Conservation (phyloP, 92 coral and sea anemone genomes). For the Hydrozoanthus gracilis region DNA sequence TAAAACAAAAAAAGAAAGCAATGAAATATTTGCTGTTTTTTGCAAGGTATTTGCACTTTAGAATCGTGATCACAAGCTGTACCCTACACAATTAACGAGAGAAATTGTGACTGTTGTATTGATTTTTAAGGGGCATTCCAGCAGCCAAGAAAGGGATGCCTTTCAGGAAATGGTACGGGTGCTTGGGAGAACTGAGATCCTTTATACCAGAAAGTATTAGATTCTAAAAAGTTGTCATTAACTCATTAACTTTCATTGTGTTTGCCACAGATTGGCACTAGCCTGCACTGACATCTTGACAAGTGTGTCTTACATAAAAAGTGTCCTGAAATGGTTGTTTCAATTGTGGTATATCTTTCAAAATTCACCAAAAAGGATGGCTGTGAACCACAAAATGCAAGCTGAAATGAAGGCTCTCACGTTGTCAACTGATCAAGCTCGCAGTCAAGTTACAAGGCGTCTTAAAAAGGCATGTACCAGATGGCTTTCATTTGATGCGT, state of each 20-base stretch:
- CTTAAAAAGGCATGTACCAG: slow-evolving; percentile 52
- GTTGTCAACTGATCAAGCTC: slow-evolving; percentile 48
- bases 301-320: slow-evolving; percentile 25
- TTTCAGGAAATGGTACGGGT: slow-evolving; percentile 44
- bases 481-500: slow-evolving; percentile 56
- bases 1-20: too few species aligned
- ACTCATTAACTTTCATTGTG: slow-evolving; percentile 51
- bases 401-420: slow-evolving; percentile 41
- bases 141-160: slow-evolving; percentile 37
- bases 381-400: slow-evolving; percentile 37
- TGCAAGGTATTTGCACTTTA: slow-evolving; percentile 7
- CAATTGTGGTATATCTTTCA: slow-evolving; percentile 47
- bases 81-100: neutral
- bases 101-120: neutral
- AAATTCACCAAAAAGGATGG: slow-evolving; percentile 48
- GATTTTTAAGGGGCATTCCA: slow-evolving; percentile 16
- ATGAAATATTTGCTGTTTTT: neutral
- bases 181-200: slow-evolving; percentile 38
- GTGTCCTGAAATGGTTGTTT: slow-evolving; percentile 40
- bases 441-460: slow-evolving; percentile 53
- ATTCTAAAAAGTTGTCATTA: slow-evolving; percentile 44
- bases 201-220: slow-evolving; percentile 40
- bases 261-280: slow-evolving; percentile 39
- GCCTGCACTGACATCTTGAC: slow-evolving; percentile 34
- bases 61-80: neutral